Percentiles rank a stretch among this genome's conserved stretches.
Evolutionary conservation across 2,113 vertebrate genomes (phyloP).

Genomic region (Tricholaema leucomelas): DNA sequence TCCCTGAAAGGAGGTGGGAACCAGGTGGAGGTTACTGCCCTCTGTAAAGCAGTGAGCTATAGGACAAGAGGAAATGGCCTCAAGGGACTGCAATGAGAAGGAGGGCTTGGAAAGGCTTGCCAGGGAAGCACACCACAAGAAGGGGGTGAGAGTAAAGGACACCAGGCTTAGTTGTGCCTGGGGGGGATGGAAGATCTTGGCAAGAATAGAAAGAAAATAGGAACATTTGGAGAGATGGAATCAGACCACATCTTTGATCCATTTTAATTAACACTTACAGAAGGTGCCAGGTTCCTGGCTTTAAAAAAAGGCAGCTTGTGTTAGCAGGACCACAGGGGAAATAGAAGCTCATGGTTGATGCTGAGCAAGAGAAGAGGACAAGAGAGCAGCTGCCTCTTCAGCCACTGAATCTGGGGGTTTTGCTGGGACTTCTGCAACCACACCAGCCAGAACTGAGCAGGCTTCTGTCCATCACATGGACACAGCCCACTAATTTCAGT

Average conservation of each 20-base stretch:
- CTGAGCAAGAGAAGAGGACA: not conserved
- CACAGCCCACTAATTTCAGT: not conserved
- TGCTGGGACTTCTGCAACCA: not conserved
- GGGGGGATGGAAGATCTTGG: not conserved
- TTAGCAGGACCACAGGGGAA: not conserved
- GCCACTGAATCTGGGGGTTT: not conserved
- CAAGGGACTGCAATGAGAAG: not conserved
- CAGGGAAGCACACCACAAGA: not conserved
- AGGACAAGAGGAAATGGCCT: no score
- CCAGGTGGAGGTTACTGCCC: no score
- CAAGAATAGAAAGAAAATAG: not conserved
- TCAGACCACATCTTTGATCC: not conserved
- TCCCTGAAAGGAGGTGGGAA: no score
- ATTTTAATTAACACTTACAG: not conserved
- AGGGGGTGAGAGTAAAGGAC: not conserved
- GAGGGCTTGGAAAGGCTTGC: not conserved
- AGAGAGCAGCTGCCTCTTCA: not conserved
- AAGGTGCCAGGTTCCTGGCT: not conserved
- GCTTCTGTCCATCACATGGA: not conserved
- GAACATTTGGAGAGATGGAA: not conserved
- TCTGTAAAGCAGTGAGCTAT: no score
- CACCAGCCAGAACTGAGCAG: not conserved
- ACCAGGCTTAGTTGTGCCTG: fast-evolving
- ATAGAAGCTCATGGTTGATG: not conserved
- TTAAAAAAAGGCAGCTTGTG: not conserved